These are phyloP conservation scores for Glyptemys insculpta DNA, from an alignment of 2,797 vertebrate genomes.

Conservation along the genomic window DNA sequence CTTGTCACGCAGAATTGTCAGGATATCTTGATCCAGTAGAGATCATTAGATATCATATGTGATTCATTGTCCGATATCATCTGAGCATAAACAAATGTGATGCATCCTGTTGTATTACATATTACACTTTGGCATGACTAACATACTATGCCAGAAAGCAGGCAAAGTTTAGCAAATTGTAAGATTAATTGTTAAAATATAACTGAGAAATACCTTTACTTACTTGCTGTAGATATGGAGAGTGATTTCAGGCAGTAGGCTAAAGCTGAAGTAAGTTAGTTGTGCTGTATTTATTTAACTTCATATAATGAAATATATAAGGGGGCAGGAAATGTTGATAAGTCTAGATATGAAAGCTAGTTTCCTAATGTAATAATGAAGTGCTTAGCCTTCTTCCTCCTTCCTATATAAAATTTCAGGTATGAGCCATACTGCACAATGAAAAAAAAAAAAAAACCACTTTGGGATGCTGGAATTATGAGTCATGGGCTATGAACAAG, in stretches of 20 bases:
- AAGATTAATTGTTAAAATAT: not conserved
- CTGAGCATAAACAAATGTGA: not conserved
- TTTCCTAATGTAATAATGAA: not conserved
- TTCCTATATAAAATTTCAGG: not conserved
- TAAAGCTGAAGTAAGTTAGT: not conserved
- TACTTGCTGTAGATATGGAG: not conserved
- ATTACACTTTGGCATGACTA: not conserved
- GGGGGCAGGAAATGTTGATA: not conserved
- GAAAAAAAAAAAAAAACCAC: not conserved
- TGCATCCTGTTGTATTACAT: not conserved
- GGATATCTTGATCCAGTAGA: not conserved
- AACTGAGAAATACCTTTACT: not conserved
- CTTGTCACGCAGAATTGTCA: not conserved
- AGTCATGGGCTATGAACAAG: not conserved
- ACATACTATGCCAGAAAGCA: not conserved
- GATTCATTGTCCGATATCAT: not conserved
- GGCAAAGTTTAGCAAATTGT: not conserved
- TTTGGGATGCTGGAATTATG: not conserved
- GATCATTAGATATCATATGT: not conserved
- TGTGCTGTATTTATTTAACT: not conserved
- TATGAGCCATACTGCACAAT: accelerated
- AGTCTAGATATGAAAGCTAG: not conserved
- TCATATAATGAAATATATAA: not conserved
- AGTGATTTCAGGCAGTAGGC: not conserved
- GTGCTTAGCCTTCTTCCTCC: not conserved